Evolutionary conservation across 2,797 vertebrate species (phyloP), one percentile per base, ranked within the genome.

Genomic region (Tiaroga cobitis): DNA sequence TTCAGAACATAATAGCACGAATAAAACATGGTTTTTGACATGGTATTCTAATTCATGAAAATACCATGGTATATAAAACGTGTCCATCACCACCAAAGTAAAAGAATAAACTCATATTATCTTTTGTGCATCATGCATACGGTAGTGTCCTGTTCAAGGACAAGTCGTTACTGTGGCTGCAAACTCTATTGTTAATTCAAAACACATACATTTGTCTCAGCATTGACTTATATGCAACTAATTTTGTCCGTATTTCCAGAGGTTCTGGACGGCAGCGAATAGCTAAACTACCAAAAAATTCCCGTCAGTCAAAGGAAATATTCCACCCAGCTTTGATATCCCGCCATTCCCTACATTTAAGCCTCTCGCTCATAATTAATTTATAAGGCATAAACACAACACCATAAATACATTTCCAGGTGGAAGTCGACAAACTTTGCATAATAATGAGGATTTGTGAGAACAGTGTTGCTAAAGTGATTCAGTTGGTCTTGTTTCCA

Each of bases 341-440:
- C 61, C 5, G 0, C 26, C 26, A 65, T 65, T 65, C 15, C 49
- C 37, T 32, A 56, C n/a, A 9, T 37, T 37, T 15, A 76, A 76
- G 5, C 74, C 24, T 16, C 11, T 56, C 21, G 3, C 56, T 79
- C 37, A 79, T 29, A 56, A 79, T 63, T 79, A 43, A 79, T 63
- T 37, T n/a, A 63, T 63, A 59, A 79, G 39, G 8, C 76, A 79
- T 5, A 56, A 76, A 76, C 74, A 76, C 29, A 79, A 16, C 34
- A 1, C 18, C 49, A 41, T 26, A 26, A 41, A 77, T 5, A 39
- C 13, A 37, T 41, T 11, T 75, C 13, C 46, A 76, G 51, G 32
- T 56, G 46, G 43, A 74, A 32, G 72, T 49, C 43, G 72, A 49
- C 72, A 32, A 49, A 32, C 46, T 46, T 21, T 51, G 74, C 51